Conservation (phyloP, 2,888 invertebrate species). For the Drosophila setosimentum region DNA sequence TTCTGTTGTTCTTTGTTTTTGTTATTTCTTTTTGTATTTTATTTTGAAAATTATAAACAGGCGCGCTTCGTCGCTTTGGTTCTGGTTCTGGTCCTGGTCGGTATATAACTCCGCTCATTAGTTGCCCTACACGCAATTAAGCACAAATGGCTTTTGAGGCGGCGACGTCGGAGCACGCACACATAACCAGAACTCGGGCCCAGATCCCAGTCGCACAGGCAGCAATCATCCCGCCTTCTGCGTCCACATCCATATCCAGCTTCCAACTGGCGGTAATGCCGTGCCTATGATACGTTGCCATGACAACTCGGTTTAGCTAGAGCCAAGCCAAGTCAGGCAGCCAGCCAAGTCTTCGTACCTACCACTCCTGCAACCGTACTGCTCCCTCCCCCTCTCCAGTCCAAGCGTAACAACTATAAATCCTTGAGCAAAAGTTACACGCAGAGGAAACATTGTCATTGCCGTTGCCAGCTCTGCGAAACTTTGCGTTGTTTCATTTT, state of each 20-base stretch:
- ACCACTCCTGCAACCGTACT: neutral
- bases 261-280: constrained; percentile 44
- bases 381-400: neutral
- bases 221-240: constrained; percentile 10
- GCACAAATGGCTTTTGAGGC: constrained; percentile 83
- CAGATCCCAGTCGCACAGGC: constrained; percentile 22
- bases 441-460: constrained; percentile 76
- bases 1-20: neutral
- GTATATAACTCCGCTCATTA: constrained; percentile 81
- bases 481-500: constrained; percentile 57
- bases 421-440: constrained; percentile 75
- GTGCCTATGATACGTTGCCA: constrained; percentile 62
- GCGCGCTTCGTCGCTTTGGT: constrained; percentile 42
- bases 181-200: constrained; percentile 25
- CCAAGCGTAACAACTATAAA: constrained; percentile 65
- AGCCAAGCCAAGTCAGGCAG: constrained; percentile 33
- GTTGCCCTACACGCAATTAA: constrained; percentile 84
- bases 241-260: constrained; percentile 34
- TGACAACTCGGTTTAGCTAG: constrained; percentile 66
- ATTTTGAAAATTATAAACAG: constrained; percentile 66
- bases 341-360: constrained; percentile 6
- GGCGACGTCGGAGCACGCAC: constrained; percentile 57
- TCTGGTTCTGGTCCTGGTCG: constrained; percentile 36
- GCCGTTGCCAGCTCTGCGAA: constrained; percentile 61
- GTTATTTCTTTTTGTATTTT: constrained; percentile 8